Evolutionary conservation across 1,140 invertebrate species (phyloP), one percentile per base, ranked within the genome.

Genomic region (Ceratosolen fusciceps): DNA sequence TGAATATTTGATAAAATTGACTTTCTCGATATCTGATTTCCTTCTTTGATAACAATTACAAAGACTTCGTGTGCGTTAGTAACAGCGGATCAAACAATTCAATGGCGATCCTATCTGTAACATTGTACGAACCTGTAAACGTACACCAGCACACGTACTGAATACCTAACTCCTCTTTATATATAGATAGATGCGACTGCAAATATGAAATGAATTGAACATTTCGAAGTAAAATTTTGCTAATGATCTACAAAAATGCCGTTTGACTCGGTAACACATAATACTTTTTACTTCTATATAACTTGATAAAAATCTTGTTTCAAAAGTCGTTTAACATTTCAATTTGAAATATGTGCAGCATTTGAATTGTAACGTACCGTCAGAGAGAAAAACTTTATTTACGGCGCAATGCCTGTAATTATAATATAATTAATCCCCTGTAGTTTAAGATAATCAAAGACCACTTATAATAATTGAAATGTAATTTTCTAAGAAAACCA

Each of bases 221-320:
- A n/a, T 73, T 73, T 54, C n/a, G 14, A 71, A 71, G 26, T 54
- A 16, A 52, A 71, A 71, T 71, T 71, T 72, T 49, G 14, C 14
- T 54, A 56, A 54, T 72, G 10, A 19, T 5, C 19, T 29, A 52
- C 71, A 73, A 2, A 54, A 72, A 54, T 31, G 31, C 21, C 19
- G 8, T 73, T 72, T 14, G 12, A 54, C 26, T 72, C 49, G 2
- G 49, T 37, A 26, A 9, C 31, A 12, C 31, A 19, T 37, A n/a
- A 73, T 56, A n/a, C 47, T 54, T 72, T 31, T 31, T 49, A 56
- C 47, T 72, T 72, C 49, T 54, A 7, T 4, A 29, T 10, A 19
- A 0, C 7, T 24, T 31, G 70, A 56, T 56, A 31, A 54, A 54
- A 72, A 72, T 21, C 47, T 34, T 72, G 47, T 37, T 52, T 56